These are phyloP conservation scores for Gastrophysa polygoni DNA, from an alignment of 2,888 invertebrate species.

Conservation along the genomic window DNA sequence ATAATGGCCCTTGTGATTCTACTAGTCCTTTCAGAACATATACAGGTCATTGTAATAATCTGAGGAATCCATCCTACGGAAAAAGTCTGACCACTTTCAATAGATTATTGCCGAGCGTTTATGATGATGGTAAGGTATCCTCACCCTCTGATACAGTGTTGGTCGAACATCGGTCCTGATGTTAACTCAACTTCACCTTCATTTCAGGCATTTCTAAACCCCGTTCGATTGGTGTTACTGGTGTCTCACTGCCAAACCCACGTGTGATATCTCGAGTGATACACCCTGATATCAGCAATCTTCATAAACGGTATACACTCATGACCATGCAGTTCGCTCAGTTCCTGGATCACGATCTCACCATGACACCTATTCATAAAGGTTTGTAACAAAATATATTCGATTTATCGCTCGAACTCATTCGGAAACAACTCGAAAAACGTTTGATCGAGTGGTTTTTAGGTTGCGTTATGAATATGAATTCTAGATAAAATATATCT, in stretches of 20 bases:
- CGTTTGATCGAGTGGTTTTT: no score
- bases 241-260: slow-evolving; percentile 81
- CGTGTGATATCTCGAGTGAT: slow-evolving; percentile 85
- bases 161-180: no score
- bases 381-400: no score
- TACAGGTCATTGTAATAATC: slow-evolving; percentile 87
- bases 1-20: slow-evolving; percentile 73
- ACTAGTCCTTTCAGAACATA: slow-evolving; percentile 73
- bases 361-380: slow-evolving; percentile 91
- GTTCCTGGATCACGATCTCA: slow-evolving; percentile 92
- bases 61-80: slow-evolving; percentile 81
- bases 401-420: no score
- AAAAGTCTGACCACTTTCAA: slow-evolving; percentile 86
- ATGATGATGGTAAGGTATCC: slow-evolving; percentile 86
- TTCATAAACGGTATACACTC: slow-evolving; percentile 85
- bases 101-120: slow-evolving; percentile 81
- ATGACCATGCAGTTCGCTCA: slow-evolving; percentile 97
- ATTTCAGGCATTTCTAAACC: slow-evolving; percentile 77
- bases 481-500: no score
- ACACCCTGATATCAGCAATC: slow-evolving; percentile 89
- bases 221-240: slow-evolving; percentile 74
- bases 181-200: no score
- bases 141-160: no score
- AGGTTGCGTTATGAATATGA: no score
- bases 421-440: no score